Conservation (phyloP, 2,888 invertebrate species). For the Zele albiditarsus region DNA sequence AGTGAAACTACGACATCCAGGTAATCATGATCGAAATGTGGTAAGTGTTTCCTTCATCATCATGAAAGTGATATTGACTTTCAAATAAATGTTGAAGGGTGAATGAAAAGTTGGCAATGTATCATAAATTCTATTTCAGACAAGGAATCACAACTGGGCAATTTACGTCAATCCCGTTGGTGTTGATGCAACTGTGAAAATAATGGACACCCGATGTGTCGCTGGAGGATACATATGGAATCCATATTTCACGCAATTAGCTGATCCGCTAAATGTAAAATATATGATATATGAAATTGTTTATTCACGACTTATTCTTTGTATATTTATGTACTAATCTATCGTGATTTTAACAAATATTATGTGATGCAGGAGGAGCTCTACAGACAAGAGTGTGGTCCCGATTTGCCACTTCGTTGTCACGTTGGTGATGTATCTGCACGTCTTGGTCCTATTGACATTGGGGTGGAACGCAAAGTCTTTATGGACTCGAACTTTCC, state of each 20-base stretch:
- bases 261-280: constrained; percentile 89
- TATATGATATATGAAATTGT: not conserved
- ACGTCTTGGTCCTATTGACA: constrained; percentile 86
- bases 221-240: constrained; percentile 95
- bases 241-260: constrained; percentile 91
- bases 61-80: constrained; percentile 40
- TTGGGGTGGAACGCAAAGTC: constrained; percentile 85
- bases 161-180: constrained; percentile 94
- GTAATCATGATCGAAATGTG: constrained; percentile 86
- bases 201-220: constrained; percentile 86
- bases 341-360: constrained; percentile 8
- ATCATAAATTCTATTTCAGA: constrained; percentile 75
- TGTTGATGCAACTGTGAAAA: constrained; percentile 90
- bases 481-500: constrained; percentile 92
- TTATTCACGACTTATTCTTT: not conserved
- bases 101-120: constrained; percentile 6
- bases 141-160: constrained; percentile 90
- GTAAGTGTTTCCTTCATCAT: constrained; percentile 75
- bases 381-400: constrained; percentile 90
- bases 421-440: constrained; percentile 93
- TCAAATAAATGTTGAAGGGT: constrained; percentile 12
- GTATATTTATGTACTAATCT: not conserved
- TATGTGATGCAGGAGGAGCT: constrained; percentile 79
- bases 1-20: constrained; percentile 90
- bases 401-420: constrained; percentile 90